Evolutionary conservation across 2,113 vertebrate genomes (phyloP).

Genomic region (Salvelinus sp.): DNA sequence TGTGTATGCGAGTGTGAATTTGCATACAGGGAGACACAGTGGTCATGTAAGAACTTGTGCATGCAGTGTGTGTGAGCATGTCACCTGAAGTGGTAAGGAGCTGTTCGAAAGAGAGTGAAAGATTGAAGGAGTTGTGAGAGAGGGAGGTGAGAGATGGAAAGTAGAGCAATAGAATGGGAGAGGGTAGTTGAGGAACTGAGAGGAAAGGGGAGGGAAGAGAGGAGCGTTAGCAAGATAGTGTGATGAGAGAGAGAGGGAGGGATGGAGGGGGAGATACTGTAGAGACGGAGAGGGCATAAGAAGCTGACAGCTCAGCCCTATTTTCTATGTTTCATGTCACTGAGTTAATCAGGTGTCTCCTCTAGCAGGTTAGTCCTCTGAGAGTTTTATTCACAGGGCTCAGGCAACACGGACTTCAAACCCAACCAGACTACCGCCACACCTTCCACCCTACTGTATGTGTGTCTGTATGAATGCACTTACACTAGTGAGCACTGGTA

Average conservation of each 20-base stretch:
- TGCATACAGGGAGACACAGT: not conserved
- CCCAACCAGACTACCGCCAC: not conserved
- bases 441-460: not conserved
- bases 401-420: not conserved
- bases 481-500: not conserved
- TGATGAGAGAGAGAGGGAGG: not conserved
- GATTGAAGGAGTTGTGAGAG: not conserved
- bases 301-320: not conserved
- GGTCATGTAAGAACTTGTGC: not conserved
- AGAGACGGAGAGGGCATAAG: not conserved
- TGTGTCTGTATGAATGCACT: not conserved
- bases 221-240: not conserved
- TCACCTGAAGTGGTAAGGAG: not conserved
- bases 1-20: not conserved
- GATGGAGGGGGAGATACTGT: not conserved
- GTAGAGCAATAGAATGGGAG: no score
- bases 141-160: not conserved
- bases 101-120: not conserved
- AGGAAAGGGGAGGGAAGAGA: no score
- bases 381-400: not conserved
- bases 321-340: not conserved
- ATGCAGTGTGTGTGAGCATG: slow-evolving; percentile 4
- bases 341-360: not conserved
- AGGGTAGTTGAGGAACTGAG: no score
- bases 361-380: not conserved